Percentiles rank a stretch among this genome's conserved stretches.
These are phyloP conservation scores for Sesamia nonagrioides DNA, from an alignment of 1,140 invertebrate genomes.

Conservation along the genomic window DNA sequence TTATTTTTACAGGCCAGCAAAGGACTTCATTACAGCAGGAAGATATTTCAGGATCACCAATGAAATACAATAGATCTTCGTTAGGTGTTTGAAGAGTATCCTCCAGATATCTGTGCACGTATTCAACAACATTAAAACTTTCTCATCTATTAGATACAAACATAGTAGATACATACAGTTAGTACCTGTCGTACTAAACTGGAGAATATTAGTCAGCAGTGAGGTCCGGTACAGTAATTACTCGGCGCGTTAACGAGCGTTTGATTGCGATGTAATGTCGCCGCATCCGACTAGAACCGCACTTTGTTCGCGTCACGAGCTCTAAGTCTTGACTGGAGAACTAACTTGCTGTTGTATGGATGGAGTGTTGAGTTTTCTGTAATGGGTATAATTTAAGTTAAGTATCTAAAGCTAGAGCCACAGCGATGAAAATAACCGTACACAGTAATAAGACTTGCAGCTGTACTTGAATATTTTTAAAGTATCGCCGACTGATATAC, in stretches of 20 bases:
- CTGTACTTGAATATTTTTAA: too few species aligned
- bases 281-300: slow-evolving; percentile 25
- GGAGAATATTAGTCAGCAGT: slow-evolving; percentile 36
- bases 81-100: too few species aligned
- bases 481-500: too few species aligned
- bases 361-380: not conserved
- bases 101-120: too few species aligned
- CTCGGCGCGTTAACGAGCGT: slow-evolving; percentile 45
- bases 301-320: slow-evolving; percentile 36
- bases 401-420: too few species aligned
- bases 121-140: not conserved
- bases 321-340: slow-evolving; percentile 3
- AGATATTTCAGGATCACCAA: not conserved
- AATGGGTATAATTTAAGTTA: slow-evolving; percentile 5
- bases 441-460: too few species aligned
- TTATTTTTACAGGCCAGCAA: not conserved
- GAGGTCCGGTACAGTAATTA: slow-evolving; percentile 35
- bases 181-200: slow-evolving; percentile 16
- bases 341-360: not conserved
- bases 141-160: not conserved
- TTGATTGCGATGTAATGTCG: slow-evolving; percentile 48
- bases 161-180: not conserved
- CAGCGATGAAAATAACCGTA: too few species aligned
- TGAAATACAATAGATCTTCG: too few species aligned
- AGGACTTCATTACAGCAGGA: not conserved